Base-by-base conservation (phyloP, 2,888 invertebrate species). In the Odontomyia ornata region DNA sequence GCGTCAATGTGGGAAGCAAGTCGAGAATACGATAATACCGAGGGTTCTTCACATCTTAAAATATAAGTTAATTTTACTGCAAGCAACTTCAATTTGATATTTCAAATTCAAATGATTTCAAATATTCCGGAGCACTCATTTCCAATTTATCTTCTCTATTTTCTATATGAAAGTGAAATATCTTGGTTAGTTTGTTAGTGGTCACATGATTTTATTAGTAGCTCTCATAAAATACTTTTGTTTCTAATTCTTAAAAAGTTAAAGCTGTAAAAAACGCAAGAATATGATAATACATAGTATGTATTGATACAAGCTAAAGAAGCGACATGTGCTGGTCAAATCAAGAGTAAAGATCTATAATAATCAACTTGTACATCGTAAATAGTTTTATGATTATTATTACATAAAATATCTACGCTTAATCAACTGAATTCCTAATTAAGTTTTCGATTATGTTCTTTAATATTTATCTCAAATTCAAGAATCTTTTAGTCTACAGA, bases 291-390 rank as follows among this genome's bases (percentile, higher is more conserved):
- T 73, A 60, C 73, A 75, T 75, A 75, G 60, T 64, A 75, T 47
- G 64, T 64, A 75, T 56, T 28, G 28, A 56, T 60, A 75, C 46
- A 75, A 75, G 64, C 75, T 75, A 64, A 75, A 75, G 43, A 75
- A 64, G 64, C 75, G 64, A 75, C 75, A 46, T 64, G 73, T 73
- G 73, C 73, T 60, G 43, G 79, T 80, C 77, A 78, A 72, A 72
- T 72, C 30, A 57, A 56, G 28, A 72, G 43, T 25, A 28, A 36
- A 73, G 25, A 60, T 60, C 36, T 73, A 52, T 52, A 56, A 52
- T 52, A 60, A 47, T 69, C 25, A 47, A 47, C 23, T 69, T 46
- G 69, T 69, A 69, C 69, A 69, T 69, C 47, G 47, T 69, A 43
- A 67, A 27, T 67, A 69, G 25, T 69, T 21, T 23, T 28, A 69